Conservation (phyloP, 2,888 invertebrate species). For the Acronicta alni region DNA sequence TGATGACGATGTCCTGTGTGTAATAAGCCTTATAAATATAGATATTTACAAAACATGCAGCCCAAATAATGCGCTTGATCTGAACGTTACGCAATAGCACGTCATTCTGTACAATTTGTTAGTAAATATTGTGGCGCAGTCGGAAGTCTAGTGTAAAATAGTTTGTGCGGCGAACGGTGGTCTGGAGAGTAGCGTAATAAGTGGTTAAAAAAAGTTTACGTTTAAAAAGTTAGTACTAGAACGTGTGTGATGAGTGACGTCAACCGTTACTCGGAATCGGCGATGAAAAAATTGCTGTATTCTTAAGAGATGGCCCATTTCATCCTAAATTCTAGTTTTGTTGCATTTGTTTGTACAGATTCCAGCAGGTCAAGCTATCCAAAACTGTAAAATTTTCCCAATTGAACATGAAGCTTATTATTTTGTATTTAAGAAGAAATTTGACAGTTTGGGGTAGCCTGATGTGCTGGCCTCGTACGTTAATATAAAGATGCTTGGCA, state of each 20-base stretch:
- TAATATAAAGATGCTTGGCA: too few relatives aligned
- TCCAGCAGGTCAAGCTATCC: too few relatives aligned
- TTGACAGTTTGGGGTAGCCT: too few relatives aligned
- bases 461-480: too few relatives aligned
- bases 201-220: background rate
- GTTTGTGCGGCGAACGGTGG: constrained; percentile 14
- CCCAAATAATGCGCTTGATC: constrained; percentile 41
- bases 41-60: constrained; percentile 52
- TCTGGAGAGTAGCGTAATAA: constrained; percentile 10
- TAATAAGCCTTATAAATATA: constrained; percentile 20
- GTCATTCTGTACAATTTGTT: constrained; percentile 42
- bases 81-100: constrained; percentile 38
- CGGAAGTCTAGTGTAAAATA: constrained; percentile 22
- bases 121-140: constrained; percentile 34
- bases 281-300: too few relatives aligned
- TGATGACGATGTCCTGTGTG: background rate
- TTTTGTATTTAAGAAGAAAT: too few relatives aligned
- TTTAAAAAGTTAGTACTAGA: background rate
- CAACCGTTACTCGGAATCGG: too few relatives aligned
- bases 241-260: background rate
- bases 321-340: too few relatives aligned
- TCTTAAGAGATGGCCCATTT: too few relatives aligned
- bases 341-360: too few relatives aligned
- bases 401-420: too few relatives aligned
- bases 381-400: too few relatives aligned